A percentile compares a stretch with the other conserved stretches of the same genome.
Conservation (phyloP, 2,888 invertebrate species). For the Piscicola geometra region DNA sequence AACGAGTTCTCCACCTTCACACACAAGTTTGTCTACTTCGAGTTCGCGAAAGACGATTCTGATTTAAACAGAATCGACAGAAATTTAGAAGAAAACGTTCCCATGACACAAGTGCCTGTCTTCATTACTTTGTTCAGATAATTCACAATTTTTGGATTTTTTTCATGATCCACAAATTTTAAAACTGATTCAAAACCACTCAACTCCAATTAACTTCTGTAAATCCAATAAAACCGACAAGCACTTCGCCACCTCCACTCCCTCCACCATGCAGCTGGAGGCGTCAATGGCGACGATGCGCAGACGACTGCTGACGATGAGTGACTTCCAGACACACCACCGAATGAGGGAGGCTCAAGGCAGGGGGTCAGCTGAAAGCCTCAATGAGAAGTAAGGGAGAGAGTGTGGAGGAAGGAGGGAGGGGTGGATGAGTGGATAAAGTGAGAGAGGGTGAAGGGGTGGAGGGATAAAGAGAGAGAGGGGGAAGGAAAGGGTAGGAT, state of each 20-base stretch:
- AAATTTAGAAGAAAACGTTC: slow-evolving; percentile 64
- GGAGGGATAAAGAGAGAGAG: too few relatives aligned
- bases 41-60: slow-evolving; percentile 61
- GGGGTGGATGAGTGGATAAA: too few relatives aligned
- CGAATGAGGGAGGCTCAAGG: slow-evolving; percentile 88
- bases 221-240: too few relatives aligned
- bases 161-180: not conserved
- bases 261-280: slow-evolving; percentile 70
- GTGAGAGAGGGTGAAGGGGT: too few relatives aligned
- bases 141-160: not conserved
- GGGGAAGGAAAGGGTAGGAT: too few relatives aligned
- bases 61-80: slow-evolving; percentile 40
- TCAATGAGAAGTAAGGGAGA: slow-evolving; percentile 68
- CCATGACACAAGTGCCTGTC: slow-evolving; percentile 69
- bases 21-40: slow-evolving; percentile 96
- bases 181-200: not conserved
- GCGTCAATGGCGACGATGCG: slow-evolving; percentile 83
- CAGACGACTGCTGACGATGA: slow-evolving; percentile 76
- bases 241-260: not conserved
- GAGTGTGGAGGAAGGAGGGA: too few relatives aligned
- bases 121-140: not conserved
- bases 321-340: slow-evolving; percentile 96
- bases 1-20: slow-evolving; percentile 99
- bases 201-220: not conserved
- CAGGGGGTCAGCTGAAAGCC: slow-evolving; percentile 88